Percentiles rank a stretch among this genome's conserved stretches.
phyloP scores from a whole-genome alignment of 2,797 vertebrate species.

The Diglossa cyanea region DNA sequence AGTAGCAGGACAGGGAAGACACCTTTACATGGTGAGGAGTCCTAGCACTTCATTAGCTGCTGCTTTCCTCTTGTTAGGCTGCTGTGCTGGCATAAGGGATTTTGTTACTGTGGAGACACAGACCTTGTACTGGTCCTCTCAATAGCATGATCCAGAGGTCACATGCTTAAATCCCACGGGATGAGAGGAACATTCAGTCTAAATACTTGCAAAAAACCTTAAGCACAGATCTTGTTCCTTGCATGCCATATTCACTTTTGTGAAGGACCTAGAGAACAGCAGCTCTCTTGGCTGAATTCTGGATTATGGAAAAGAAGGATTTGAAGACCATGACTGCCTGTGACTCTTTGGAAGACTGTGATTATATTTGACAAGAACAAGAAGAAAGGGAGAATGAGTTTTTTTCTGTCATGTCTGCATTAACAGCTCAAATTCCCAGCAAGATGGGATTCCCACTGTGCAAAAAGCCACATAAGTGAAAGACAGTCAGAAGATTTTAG shows the following conservation, averaged over 20 bases:
- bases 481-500: neutral
- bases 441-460: neutral
- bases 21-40: neutral
- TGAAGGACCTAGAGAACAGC: neutral
- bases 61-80: neutral
- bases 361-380: neutral
- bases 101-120: neutral
- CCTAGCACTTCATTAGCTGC: neutral
- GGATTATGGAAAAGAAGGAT: neutral
- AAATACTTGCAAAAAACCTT: neutral
- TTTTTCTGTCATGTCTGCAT: neutral
- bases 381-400: neutral
- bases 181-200: neutral
- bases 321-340: neutral
- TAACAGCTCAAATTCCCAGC: neutral
- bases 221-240: neutral
- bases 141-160: neutral
- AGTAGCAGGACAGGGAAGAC: neutral
- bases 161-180: fast-evolving
- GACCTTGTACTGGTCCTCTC: neutral
- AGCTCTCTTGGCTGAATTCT: neutral
- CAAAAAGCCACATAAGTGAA: neutral
- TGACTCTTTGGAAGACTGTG: neutral
- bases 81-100: neutral
- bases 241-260: neutral